Base-by-base conservation (phyloP, 1,140 invertebrate species). In the Babylonia areolata region DNA sequence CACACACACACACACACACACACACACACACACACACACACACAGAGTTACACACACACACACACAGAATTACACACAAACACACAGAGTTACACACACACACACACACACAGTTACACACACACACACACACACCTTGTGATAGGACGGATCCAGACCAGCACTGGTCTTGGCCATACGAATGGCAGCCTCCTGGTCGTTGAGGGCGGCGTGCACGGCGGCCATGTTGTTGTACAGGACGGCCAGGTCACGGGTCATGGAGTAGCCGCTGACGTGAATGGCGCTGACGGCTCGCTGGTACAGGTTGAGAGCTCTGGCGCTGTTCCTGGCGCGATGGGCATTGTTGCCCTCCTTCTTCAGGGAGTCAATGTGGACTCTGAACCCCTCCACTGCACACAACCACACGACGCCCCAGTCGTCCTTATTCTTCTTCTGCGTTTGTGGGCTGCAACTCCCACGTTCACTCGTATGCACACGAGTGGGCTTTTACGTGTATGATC, bases 171-270 rank as follows among this genome's bases (percentile, higher is more conserved):
- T 81, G 37, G 90, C 90, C 88, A 88, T 86, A 23, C 51, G 37
- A 15, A 88, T 64, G 2, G 88, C 88, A 20, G 83, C 75, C 1
- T 51, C 79, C 5, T 87, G 33, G 58, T 87, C 81, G 1, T 86
- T 86, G 51, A 87, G 42, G 20, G 42, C 79, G 35, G 77, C 58
- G 37, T 86, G 82, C 15, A 88, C 88, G 28, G 84, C 71, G 9
- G 89, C 86, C 39, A 87, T 81, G 77, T 90, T 91, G 78, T 85
- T 91, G 54, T 88, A 84, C 28, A 90, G 81, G 6, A 87, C 64
- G 0, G 88, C 89, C 23, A 80, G 58, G 20, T 91, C 88, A n/a
- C 73, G 85, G 20, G 54, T 69, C 58, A 88, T 51, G 11, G n/a
- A 40, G 31, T 81, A 58, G 37, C 75, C 71, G 35, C 77, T 84